A percentile compares a stretch with the other conserved stretches of the same genome.
Evolutionary conservation across 2,888 invertebrate species (phyloP).

Genomic region (Philhelius pedissequus): DNA sequence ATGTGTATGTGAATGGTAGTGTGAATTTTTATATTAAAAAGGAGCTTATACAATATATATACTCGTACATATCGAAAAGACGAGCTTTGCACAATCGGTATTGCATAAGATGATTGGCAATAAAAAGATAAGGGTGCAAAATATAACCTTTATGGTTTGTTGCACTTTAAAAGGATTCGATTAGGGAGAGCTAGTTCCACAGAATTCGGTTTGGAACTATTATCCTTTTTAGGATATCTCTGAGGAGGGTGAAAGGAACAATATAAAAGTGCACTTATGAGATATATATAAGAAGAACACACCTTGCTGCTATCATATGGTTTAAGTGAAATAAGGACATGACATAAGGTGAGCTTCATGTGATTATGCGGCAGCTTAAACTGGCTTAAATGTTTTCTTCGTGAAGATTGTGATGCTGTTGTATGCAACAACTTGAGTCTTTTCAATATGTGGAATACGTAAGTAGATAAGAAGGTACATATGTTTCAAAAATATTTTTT

Average conservation of each 20-base stretch:
- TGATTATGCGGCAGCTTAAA: constrained; percentile 29
- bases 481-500: not conserved
- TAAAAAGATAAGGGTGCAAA: constrained; percentile 54
- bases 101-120: constrained; percentile 58
- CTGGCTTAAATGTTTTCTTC: constrained; percentile 11
- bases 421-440: not conserved
- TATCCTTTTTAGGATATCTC: constrained; percentile 5
- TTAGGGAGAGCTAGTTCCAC: constrained; percentile 8
- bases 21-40: constrained; percentile 2
- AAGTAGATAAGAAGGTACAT: no score
- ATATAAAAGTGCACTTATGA: constrained; percentile 20
- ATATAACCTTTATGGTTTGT: constrained; percentile 61
- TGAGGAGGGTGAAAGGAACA: not conserved
- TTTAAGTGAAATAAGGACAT: constrained; percentile 1
- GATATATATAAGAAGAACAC: not conserved
- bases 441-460: not conserved
- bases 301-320: not conserved
- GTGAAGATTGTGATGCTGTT: not conserved
- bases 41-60: constrained; percentile 6
- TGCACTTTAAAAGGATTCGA: constrained; percentile 59
- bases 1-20: not conserved
- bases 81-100: constrained; percentile 33
- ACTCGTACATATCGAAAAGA: not conserved
- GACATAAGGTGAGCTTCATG: constrained; percentile 16
- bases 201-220: constrained; percentile 32